These are phyloP conservation scores for Ctenosaura bakeri DNA, from an alignment of 2,797 vertebrate species.

Conservation along the genomic window DNA sequence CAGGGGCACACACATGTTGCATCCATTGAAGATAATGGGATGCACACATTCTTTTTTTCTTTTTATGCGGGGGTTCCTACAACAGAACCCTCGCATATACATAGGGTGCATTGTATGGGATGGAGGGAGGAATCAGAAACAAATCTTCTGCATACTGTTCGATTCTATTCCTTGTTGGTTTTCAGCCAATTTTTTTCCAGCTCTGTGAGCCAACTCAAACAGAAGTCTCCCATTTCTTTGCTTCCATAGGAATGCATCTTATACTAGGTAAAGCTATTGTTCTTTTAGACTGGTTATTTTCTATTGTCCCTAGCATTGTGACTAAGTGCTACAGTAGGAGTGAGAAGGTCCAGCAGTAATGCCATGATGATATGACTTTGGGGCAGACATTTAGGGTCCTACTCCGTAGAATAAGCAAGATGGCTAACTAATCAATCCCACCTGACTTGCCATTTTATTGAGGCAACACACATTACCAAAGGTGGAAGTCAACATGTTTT, in stretches of 20 bases:
- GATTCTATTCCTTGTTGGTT: constrained; percentile 30
- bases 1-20: too few relatives aligned
- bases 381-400: too few relatives aligned
- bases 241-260: not conserved
- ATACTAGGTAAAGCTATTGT: not conserved
- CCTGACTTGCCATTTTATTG: not conserved
- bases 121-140: not conserved
- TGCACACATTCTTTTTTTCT: too few relatives aligned
- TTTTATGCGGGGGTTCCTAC: too few relatives aligned
- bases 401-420: not conserved
- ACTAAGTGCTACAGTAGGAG: not conserved
- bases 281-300: not conserved
- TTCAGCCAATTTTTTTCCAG: constrained; percentile 15
- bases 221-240: not conserved
- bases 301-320: not conserved
- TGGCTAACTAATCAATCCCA: not conserved
- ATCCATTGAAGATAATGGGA: too few relatives aligned
- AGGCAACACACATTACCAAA: not conserved
- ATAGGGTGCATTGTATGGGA: too few relatives aligned
- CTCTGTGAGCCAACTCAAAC: constrained; percentile 32
- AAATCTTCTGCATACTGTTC: constrained; percentile 1
- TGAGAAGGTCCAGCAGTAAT: not conserved
- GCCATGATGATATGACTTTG: not conserved
- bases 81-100: too few relatives aligned
- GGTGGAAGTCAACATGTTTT: too few relatives aligned